Conservation (phyloP, 1,140 invertebrate species). For the Campoletis sonorensis region DNA sequence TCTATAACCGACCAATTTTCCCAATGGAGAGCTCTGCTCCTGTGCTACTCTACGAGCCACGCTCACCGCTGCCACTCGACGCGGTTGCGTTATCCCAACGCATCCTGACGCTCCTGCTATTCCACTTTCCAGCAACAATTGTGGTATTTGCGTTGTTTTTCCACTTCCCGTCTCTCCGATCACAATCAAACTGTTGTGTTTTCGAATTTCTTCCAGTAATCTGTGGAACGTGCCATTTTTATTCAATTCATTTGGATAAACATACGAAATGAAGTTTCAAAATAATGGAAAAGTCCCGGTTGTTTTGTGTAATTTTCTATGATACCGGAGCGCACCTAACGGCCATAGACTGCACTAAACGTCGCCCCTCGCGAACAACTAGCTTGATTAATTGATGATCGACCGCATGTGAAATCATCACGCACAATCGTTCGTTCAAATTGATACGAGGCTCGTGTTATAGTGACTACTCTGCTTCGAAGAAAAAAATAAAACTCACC, state of each 20-base stretch:
- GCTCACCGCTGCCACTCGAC: slow-evolving; percentile 94
- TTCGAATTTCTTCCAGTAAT: slow-evolving; percentile 77
- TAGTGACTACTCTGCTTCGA: too few species aligned
- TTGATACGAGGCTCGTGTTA: too few species aligned
- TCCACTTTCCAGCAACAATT: slow-evolving; percentile 75
- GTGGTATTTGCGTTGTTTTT: slow-evolving; percentile 95
- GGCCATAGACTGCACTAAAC: too few species aligned
- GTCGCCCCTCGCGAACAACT: too few species aligned
- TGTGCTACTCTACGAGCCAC: slow-evolving; percentile 91
- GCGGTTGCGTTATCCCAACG: slow-evolving; percentile 91
- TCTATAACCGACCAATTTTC: slow-evolving; percentile 90
- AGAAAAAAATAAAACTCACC: slow-evolving; percentile 58
- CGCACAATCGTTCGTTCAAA: too few species aligned
- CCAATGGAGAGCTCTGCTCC: slow-evolving; percentile 82
- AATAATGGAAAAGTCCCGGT: background rate
- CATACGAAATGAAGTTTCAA: background rate
- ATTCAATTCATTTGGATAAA: background rate
- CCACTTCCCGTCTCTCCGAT: slow-evolving; percentile 94
- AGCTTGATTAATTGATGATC: too few species aligned
- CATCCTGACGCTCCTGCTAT: slow-evolving; percentile 80
- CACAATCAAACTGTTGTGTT: slow-evolving; percentile 82
- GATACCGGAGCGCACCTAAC: background rate
- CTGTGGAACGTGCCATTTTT: slow-evolving; percentile 68
- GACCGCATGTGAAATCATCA: too few species aligned
- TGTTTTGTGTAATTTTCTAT: background rate